Conservation (phyloP, 2,797 vertebrate species). For the Luscinia luscinia region DNA sequence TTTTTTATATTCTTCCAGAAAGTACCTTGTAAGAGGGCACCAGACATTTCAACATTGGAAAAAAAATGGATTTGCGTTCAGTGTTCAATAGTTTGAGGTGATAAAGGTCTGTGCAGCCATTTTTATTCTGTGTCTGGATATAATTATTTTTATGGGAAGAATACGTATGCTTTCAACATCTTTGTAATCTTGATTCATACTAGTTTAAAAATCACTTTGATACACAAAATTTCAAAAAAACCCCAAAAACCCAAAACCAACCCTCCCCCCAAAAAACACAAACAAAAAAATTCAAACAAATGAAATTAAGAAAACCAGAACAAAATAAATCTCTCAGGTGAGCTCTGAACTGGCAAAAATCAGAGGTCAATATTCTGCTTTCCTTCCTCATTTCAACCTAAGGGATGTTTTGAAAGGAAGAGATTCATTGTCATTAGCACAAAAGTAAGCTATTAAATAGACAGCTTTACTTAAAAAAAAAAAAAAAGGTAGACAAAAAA, state of each 20-base stretch:
- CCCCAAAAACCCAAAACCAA: no score
- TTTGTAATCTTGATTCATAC: background rate
- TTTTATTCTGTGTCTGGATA: conserved; percentile 14
- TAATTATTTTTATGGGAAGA: conserved; percentile 25
- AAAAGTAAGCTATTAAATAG: background rate
- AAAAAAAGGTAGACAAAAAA: background rate
- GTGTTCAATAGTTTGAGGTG: background rate
- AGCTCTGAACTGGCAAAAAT: background rate
- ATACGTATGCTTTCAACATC: conserved; percentile 12
- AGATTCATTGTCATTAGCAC: background rate
- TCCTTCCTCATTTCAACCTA: background rate
- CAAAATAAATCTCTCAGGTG: background rate
- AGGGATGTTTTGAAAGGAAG: background rate
- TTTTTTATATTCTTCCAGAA: background rate
- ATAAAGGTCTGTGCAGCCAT: background rate
- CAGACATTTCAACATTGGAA: background rate
- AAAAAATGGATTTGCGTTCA: background rate
- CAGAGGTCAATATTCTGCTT: background rate
- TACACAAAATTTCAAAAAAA: background rate
- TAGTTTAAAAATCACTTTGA: background rate
- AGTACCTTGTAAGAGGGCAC: background rate
- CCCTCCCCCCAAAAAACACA: background rate
- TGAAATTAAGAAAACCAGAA: background rate
- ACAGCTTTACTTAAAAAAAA: background rate
- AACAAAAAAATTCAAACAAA: no score